Base-by-base conservation (phyloP, 2,113 vertebrate species). In the Sus scrofa region DNA sequence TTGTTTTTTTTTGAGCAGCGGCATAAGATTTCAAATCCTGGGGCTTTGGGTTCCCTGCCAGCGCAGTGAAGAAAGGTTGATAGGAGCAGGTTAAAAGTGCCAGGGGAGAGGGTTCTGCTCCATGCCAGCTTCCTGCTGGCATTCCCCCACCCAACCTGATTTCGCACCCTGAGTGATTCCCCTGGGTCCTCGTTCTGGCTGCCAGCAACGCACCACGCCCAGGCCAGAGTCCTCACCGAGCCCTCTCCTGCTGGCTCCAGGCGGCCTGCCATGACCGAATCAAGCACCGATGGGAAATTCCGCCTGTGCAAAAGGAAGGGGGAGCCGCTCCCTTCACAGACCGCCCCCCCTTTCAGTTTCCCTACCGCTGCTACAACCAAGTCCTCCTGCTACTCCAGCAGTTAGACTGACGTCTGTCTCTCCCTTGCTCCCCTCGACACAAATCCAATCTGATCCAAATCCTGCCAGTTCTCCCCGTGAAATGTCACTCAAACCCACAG, bases 341-440 rank as follows among this genome's bases (percentile, higher is more conserved):
- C 6, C 1, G 1, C 0, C 10, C 14, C 14, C 15, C 44, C 1
- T 15, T 54, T 52, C 32, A 8, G 0, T 34, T 6, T 73, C 37
- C 68, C 30, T 22, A 11, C 44, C 3, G 0, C 14, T 12, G 52
- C 24, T 30, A 5, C 2, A 3, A 2, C 30, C 16, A 12, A 15
- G 13, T 1, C 6, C 24, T 73, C 60, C 8, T 20, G 6, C n/a
- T 15, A 11, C 70, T 7, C 73, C 18, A 19, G n/a, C n/a, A n/a
- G n/a, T n/a, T 11, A 0, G 58, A 68, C 4, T 7, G 52, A 87
- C n/a, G 4, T 24, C 52, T 63, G 65, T 83, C 56, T 88, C 78
- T 88, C 30, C n/a, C 37, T 60, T 22, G 71, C 24, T 70, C 10
- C 56, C 63, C 26, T 65, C 39, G 2, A 71, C 34, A 52, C 44